Base-by-base conservation (phyloP, 2,113 vertebrate genomes). In the Pelecanoides urinatrix region DNA sequence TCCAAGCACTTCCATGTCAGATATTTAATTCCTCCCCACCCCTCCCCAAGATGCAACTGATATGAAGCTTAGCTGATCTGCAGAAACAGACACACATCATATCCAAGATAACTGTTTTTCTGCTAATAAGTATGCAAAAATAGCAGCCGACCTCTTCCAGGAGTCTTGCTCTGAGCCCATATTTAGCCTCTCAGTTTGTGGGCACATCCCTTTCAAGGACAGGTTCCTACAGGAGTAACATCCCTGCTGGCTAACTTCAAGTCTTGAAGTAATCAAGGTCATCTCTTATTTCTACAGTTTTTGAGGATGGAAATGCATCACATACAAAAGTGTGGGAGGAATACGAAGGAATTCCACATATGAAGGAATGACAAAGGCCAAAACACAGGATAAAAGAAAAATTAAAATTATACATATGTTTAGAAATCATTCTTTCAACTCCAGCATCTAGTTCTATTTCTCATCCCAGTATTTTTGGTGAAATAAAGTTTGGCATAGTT, bases 171-270 rank as follows among this genome's bases (percentile, higher is more conserved):
- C 75, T 32, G 13, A 88, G 63, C 67, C 71, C 82, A 59, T 59
- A 88, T 80, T 93, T 74, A 95, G 85, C 74, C 68, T 75, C 85
- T 70, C 50, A 62, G 74, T 74, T 88, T 83, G 78, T 93, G 71
- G 86, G 72, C 85, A 86, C n/a, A 92, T 34, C 67, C 95, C 53
- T 66, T 90, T 86, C 92, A 96, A 96, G 82, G 82, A 80, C 78
- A 74, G 55, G 50, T 5, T 88, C 65, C 83, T 71, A 90, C 21
- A 81, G 40, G 83, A 90, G 34, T n/a, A 89, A 70, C 36, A 72
- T 72, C 49, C 75, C 36, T 72, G 36, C 82, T 62, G 68, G 67
- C 55, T 85, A 71, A 59, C 59, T 86, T 88, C 26, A 83, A 67
- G 42, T 53, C 85, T 88, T 30, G 55, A 87, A 79, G 63, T 56